Conservation (phyloP, 2,888 invertebrate species). For the Julus scanicus region DNA sequence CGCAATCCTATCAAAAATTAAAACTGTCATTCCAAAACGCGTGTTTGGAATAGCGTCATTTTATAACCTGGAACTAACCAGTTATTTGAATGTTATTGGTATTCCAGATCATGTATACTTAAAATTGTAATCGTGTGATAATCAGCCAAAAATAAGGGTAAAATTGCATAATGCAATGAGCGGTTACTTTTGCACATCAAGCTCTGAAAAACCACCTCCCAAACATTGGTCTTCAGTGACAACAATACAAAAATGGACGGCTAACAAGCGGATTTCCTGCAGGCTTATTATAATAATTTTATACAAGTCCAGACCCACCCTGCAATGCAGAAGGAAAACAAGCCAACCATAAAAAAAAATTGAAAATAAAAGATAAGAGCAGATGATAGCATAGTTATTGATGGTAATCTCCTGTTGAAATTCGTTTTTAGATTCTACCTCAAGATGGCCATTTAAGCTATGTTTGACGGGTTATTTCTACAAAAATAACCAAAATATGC, state of each 20-base stretch:
- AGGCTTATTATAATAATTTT: constrained; percentile 15
- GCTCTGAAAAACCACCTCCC: constrained; percentile 11
- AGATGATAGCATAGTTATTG: neutral
- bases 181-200: neutral
- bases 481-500: neutral
- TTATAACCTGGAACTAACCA: neutral
- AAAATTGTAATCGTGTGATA: constrained; percentile 11
- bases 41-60: neutral
- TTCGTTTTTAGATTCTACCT: neutral
- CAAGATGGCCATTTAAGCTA: neutral
- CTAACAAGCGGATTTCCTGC: constrained; percentile 14
- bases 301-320: constrained; percentile 15
- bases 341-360: neutral
- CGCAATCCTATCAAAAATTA: neutral
- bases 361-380: neutral
- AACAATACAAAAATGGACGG: neutral
- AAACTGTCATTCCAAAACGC: neutral
- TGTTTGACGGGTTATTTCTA: neutral
- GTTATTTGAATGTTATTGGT: neutral
- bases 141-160: neutral
- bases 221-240: neutral
- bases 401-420: neutral
- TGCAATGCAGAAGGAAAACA: neutral
- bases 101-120: neutral
- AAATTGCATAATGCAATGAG: neutral